A percentile compares a stretch with the other conserved stretches of the same genome.
phyloP scores from a whole-genome alignment of 2,113 vertebrate species.

The Apteryx mantelli region DNA sequence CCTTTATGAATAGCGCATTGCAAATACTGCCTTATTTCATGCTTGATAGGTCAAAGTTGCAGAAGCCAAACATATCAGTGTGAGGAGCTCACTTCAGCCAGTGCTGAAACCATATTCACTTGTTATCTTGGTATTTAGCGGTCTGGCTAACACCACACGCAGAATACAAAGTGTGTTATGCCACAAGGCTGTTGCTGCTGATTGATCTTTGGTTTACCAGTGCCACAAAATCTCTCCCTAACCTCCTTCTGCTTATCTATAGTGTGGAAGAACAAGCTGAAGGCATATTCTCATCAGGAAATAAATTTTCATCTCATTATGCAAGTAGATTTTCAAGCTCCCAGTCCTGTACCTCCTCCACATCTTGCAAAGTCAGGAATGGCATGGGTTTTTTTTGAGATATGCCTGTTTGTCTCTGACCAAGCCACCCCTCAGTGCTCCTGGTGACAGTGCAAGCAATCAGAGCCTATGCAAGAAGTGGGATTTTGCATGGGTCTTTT shows the following conservation, averaged over 20 bases:
- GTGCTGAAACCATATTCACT: background rate
- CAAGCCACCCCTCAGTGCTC: background rate
- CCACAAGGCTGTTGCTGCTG: background rate
- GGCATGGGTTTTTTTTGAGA: accelerated
- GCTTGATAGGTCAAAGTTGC: background rate
- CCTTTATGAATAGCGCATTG: background rate
- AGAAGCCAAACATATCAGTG: background rate
- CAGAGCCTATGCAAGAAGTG: background rate
- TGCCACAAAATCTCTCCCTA: background rate
- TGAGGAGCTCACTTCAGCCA: background rate
- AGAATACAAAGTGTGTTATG: background rate
- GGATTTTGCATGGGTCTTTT: background rate
- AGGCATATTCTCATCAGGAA: background rate
- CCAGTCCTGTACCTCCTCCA: background rate
- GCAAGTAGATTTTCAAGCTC: background rate
- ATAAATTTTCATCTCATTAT: background rate
- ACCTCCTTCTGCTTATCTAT: background rate
- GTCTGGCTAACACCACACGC: background rate
- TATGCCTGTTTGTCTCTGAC: background rate
- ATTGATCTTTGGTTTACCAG: conserved; percentile 4
- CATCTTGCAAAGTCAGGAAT: background rate
- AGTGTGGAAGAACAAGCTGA: background rate
- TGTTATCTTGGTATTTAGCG: background rate
- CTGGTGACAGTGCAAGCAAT: background rate
- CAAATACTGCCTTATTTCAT: background rate